A percentile compares a stretch with the other conserved stretches of the same genome.
Conservation (phyloP, 2,888 invertebrate genomes). For the Cacoxenus indagator region DNA sequence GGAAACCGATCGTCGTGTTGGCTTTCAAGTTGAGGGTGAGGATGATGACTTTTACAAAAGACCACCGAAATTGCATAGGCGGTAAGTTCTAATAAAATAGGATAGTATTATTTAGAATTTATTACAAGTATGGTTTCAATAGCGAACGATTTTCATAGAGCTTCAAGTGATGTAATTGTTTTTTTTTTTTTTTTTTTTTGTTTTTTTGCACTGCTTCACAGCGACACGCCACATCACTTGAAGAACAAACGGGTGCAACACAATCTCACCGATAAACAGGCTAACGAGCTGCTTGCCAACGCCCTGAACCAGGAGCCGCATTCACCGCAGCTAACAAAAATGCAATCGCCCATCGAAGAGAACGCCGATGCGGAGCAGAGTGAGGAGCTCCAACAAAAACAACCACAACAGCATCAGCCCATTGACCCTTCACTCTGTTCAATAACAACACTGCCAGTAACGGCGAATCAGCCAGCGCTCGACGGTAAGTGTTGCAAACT, state of each 20-base stretch:
- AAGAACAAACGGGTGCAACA: conserved; percentile 95
- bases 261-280: conserved; percentile 77
- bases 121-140: no score
- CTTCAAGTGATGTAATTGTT: background rate
- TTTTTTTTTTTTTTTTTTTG: conserved; percentile 3
- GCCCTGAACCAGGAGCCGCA: conserved; percentile 63
- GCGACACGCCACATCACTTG: conserved; percentile 99
- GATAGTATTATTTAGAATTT: background rate
- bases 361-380: conserved; percentile 56
- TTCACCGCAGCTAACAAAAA: conserved; percentile 51
- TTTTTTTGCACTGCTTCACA: conserved; percentile 72
- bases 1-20: conserved; percentile 76
- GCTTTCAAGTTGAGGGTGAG: conserved; percentile 74
- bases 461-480: conserved; percentile 31
- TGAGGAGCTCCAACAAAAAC: conserved; percentile 44
- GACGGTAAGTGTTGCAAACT: conserved; percentile 41
- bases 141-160: background rate
- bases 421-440: conserved; percentile 65
- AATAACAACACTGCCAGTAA: conserved; percentile 47
- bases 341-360: conserved; percentile 68
- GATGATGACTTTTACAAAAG: conserved; percentile 70
- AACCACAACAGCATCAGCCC: conserved; percentile 43
- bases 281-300: conserved; percentile 75
- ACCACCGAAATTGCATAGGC: conserved; percentile 70
- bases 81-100: conserved; percentile 49